Evolutionary conservation across 30 jellyfish, hydroid and myxozoan species (phyloP).

Genomic region (Pseudorhiza aurosa): DNA sequence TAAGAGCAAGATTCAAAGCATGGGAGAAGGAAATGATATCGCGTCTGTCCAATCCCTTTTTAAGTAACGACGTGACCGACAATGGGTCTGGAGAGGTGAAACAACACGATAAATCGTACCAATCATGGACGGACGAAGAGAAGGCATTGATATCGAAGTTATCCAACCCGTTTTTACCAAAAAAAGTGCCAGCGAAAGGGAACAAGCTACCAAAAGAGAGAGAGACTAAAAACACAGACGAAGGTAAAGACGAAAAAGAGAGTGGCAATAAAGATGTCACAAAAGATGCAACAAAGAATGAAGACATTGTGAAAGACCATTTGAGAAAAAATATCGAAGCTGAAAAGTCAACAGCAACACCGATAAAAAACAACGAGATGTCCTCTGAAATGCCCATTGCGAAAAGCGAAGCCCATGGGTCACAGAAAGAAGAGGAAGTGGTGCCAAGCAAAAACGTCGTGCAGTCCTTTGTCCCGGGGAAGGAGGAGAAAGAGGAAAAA

Average conservation of each 20-base stretch:
- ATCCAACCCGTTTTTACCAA: slow-evolving; percentile 74
- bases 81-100: slow-evolving; percentile 46
- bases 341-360: slow-evolving; percentile 29
- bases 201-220: not conserved
- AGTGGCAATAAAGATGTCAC: not conserved
- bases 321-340: not conserved
- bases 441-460: slow-evolving; percentile 4
- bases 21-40: slow-evolving; percentile 91
- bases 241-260: not conserved
- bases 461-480: slow-evolving; percentile 61
- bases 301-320: not conserved
- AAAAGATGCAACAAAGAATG: not conserved
- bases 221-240: not conserved
- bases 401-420: not conserved
- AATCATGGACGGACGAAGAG: slow-evolving; percentile 92
- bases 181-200: not conserved
- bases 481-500: not conserved
- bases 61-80: slow-evolving; percentile 8
- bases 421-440: slow-evolving; percentile 24
- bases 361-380: not conserved
- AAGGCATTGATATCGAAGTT: slow-evolving; percentile 62
- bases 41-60: slow-evolving; percentile 55
- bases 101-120: slow-evolving; percentile 31
- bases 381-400: not conserved
- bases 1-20: slow-evolving; percentile 79